Conservation (phyloP, 37 sponge, comb jelly and placozoan species). For the Halisarca cf. caerulea region DNA sequence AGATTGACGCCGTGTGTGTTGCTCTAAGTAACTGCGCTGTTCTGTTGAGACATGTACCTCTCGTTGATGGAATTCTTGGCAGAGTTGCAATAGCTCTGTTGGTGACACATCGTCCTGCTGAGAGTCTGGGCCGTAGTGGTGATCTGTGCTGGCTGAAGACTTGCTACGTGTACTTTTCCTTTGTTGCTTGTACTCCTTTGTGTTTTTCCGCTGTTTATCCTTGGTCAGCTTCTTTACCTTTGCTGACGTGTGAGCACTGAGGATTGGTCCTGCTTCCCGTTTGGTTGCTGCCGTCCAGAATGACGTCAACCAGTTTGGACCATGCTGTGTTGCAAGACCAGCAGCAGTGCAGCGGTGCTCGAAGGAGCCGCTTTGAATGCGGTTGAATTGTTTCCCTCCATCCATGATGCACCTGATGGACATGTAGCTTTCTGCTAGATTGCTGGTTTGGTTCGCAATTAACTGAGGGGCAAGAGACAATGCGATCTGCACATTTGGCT, state of each 20-base stretch:
- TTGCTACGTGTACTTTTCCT: not conserved
- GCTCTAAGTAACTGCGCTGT: not conserved
- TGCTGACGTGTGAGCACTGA: not conserved
- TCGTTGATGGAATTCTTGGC: not conserved
- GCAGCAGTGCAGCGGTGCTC: not conserved
- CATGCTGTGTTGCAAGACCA: not conserved
- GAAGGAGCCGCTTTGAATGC: not conserved
- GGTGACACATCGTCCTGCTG: not conserved
- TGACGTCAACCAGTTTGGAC: too few relatives aligned
- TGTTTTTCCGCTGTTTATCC: not conserved
- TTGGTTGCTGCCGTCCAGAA: not conserved
- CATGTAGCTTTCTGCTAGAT: constrained; percentile 9
- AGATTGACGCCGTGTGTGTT: not conserved
- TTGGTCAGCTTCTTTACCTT: not conserved
- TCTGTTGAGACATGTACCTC: not conserved
- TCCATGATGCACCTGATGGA: not conserved
- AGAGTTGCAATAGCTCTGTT: not conserved
- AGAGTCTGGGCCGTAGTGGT: not conserved
- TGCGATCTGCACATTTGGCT: not conserved
- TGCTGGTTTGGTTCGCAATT: not conserved
- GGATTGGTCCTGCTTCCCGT: not conserved
- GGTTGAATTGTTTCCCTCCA: not conserved
- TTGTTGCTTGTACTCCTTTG: not conserved
- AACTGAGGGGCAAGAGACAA: not conserved
- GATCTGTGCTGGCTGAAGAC: not conserved